Evolutionary conservation across 2,888 invertebrate genomes (phyloP), one percentile per base, ranked within the genome.

Genomic region (Hylaea fasciaria): DNA sequence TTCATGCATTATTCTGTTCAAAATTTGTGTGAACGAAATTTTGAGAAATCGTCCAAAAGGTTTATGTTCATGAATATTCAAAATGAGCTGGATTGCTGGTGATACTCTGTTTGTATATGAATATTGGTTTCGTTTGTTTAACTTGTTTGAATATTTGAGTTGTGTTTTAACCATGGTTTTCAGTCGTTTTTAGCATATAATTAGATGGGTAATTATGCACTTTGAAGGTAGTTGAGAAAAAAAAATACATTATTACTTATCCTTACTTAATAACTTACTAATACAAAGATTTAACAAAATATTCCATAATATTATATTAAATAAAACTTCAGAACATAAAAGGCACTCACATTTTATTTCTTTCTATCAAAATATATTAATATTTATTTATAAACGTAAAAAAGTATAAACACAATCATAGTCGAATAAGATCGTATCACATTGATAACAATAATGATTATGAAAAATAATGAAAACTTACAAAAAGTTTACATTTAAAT

Each of bases 321-420:
- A 83, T 81, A 67, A 85, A 86, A 88, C 80, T 64, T 72, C 64
- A 48, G 10, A 67, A 57, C 44, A 69, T 61, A 81, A 82, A 86
- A 89, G 86, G 86, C 87, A 89, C 83, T 87, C 87, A 77, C 76
- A 75, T 86, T 86, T 87, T 82, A 84, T 83, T 83, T 77, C 72
- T 78, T 82, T 82, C 78, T 82, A 77, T 77, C 73, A 84, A 78
- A 87, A 91, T 91, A 91, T 91, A 89, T 91, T 90, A 90, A 83
- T 82, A 84, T 88, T 86, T 83, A 82, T 83, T 82, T 82, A 82
- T 80, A 83, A 87, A 85, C 74, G 78, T 82, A 82, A 85, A 86
- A 82, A 87, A 82, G 74, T 80, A 75, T 78, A 82, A 82, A 86
- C 78, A 72, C 69, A 69, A 75, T 77, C 72, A 77, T 79, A 83